These are phyloP conservation scores for Papilio helenus DNA, from an alignment of 1,140 invertebrate genomes.

Conservation along the genomic window DNA sequence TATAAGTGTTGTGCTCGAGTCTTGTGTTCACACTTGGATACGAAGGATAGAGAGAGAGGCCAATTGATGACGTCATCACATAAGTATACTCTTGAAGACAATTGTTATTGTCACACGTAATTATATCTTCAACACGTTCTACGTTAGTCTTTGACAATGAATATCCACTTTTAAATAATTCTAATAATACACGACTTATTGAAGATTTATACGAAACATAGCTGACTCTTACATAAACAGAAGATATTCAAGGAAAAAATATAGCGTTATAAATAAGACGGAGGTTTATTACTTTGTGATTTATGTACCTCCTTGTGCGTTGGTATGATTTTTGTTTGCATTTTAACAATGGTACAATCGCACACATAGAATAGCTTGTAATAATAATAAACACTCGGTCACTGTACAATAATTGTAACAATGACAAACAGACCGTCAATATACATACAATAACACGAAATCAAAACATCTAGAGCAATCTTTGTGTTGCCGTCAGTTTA, in stretches of 20 bases:
- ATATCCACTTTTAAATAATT: no score
- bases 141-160: no score
- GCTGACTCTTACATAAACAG: not conserved
- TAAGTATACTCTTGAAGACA: not conserved
- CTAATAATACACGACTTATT: not conserved
- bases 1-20: not conserved
- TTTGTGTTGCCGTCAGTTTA: not conserved
- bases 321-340: conserved; percentile 2
- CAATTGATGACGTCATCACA: conserved; percentile 8
- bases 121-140: not conserved
- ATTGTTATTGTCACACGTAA: not conserved
- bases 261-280: not conserved
- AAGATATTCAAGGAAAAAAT: not conserved
- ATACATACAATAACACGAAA: not conserved
- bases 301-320: not conserved
- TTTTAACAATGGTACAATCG: conserved; percentile 1
- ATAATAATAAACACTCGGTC: no score
- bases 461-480: not conserved
- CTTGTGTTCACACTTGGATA: not conserved
- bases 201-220: not conserved
- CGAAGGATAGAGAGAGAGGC: not conserved
- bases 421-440: not conserved
- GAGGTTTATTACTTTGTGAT: conserved; percentile 15
- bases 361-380: not conserved
- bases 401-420: not conserved